These are phyloP conservation scores for Drosophila mayaguana DNA, from an alignment of 2,888 invertebrate genomes.

Conservation along the genomic window DNA sequence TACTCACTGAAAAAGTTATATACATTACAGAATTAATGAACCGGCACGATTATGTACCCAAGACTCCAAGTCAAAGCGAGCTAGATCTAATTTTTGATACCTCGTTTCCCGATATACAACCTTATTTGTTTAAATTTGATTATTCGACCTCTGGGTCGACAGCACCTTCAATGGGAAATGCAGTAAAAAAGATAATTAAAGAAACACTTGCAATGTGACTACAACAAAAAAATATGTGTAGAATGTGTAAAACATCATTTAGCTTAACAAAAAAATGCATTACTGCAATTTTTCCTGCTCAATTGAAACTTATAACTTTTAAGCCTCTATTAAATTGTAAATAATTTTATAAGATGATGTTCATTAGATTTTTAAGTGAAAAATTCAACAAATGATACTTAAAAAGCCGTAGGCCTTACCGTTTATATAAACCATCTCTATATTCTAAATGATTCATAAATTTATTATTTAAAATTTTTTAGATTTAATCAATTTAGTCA, in stretches of 20 bases:
- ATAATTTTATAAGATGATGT: neutral
- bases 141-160: conserved; percentile 92
- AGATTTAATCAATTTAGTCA: no score
- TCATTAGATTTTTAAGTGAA: no score
- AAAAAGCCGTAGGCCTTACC: no score
- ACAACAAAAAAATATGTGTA: neutral
- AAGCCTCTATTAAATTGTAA: neutral
- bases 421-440: no score
- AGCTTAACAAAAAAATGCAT: neutral
- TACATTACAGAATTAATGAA: conserved; percentile 98
- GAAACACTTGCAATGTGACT: conserved; percentile 93
- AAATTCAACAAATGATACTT: neutral
- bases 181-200: conserved; percentile 94
- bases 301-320: neutral
- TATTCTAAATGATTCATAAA: no score
- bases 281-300: neutral
- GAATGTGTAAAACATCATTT: neutral
- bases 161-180: conserved; percentile 93
- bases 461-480: no score
- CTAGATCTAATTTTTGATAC: conserved; percentile 98
- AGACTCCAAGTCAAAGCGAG: conserved; percentile 96
- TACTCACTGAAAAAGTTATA: conserved; percentile 96
- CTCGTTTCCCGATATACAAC: conserved; percentile 96
- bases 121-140: conserved; percentile 97
- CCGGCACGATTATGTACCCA: conserved; percentile 97